These are phyloP conservation scores for Pyxicephalus adspersus DNA, from an alignment of 2,113 vertebrate species.

Conservation along the genomic window DNA sequence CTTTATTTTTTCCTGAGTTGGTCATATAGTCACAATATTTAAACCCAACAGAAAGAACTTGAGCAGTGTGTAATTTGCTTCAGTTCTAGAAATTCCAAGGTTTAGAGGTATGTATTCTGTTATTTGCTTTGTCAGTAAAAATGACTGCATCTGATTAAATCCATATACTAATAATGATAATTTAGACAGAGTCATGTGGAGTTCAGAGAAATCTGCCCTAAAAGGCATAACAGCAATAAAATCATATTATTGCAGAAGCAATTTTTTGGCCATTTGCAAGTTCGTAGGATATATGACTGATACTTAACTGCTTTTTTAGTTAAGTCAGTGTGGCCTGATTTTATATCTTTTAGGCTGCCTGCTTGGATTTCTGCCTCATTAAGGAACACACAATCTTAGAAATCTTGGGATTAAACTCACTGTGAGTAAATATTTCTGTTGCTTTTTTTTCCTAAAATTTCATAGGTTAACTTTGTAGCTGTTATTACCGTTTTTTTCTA, in stretches of 20 bases:
- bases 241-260: constrained; percentile 1
- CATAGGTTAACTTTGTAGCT: background rate
- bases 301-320: background rate
- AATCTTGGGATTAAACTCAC: constrained; percentile 29
- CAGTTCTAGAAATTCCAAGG: too few relatives aligned
- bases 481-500: constrained; percentile 12
- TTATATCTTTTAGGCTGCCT: constrained; percentile 22
- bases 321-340: constrained; percentile 19
- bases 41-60: too few relatives aligned
- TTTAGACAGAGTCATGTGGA: background rate
- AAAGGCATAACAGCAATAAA: background rate
- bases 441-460: constrained; percentile 26
- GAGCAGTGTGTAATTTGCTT: too few relatives aligned
- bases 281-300: constrained; percentile 15
- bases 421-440: background rate
- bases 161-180: too few relatives aligned
- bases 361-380: constrained; percentile 39
- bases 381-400: constrained; percentile 39
- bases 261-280: constrained; percentile 3
- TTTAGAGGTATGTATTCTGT: too few relatives aligned
- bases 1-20: too few relatives aligned
- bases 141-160: too few relatives aligned
- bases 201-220: background rate
- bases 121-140: too few relatives aligned
- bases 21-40: too few relatives aligned